Conservation (phyloP, 2,888 invertebrate genomes). For the Pasiphila rectangulata region DNA sequence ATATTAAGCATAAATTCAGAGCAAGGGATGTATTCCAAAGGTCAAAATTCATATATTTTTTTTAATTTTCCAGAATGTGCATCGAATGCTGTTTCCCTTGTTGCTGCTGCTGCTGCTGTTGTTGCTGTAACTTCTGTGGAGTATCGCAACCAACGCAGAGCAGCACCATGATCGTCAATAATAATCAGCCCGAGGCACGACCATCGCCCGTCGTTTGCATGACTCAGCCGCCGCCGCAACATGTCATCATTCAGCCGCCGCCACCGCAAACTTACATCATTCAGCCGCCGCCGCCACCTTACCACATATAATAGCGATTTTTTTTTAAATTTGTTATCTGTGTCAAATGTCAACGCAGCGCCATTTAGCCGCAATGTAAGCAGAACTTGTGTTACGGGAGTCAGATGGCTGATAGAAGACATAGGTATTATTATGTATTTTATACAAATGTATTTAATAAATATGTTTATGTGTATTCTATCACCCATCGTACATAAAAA, state of each 20-base stretch:
- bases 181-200: constrained; percentile 35
- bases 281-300: not conserved
- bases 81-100: constrained; percentile 68
- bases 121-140: constrained; percentile 66
- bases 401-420: too few species aligned
- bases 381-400: too few species aligned
- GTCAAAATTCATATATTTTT: not conserved
- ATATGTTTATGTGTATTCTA: too few species aligned
- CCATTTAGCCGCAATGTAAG: too few species aligned
- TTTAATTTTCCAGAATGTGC: constrained; percentile 63
- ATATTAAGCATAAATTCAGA: too few species aligned
- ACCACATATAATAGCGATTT: not conserved
- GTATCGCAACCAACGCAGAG: constrained; percentile 46
- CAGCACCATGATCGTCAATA: constrained; percentile 50
- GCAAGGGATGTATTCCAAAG: not conserved
- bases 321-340: too few species aligned
- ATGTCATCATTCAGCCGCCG: constrained; percentile 38
- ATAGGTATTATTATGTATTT: too few species aligned
- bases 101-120: constrained; percentile 70
- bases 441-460: too few species aligned
- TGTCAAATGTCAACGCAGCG: too few species aligned
- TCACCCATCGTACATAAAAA: too few species aligned
- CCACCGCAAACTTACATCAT: constrained; percentile 27
- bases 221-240: constrained; percentile 51
- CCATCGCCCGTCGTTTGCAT: constrained; percentile 34